Evolutionary conservation across 1,140 invertebrate species (phyloP).

Genomic region (Hycleus phaleratus): DNA sequence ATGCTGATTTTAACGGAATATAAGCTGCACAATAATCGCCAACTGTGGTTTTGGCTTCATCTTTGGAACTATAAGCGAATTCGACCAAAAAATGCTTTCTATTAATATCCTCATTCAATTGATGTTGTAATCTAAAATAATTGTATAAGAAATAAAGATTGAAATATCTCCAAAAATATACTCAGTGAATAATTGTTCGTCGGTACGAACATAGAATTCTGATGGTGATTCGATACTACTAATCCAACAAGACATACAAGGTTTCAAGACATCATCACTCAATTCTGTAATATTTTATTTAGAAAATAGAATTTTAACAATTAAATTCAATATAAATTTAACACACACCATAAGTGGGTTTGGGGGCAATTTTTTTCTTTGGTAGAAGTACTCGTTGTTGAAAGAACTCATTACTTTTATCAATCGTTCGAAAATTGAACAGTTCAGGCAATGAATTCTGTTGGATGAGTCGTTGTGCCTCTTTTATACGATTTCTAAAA

Average conservation of each 20-base stretch:
- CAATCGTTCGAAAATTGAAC: no score
- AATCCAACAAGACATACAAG: background rate
- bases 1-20: background rate
- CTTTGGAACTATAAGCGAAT: slow-evolving; percentile 3
- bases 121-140: slow-evolving; percentile 2
- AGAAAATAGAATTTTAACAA: no score
- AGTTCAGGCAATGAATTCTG: no score
- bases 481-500: no score
- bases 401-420: no score
- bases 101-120: slow-evolving; percentile 10
- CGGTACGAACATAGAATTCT: slow-evolving; percentile 10
- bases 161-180: background rate
- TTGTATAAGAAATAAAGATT: background rate
- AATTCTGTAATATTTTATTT: no score
- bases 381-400: no score
- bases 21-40: slow-evolving; percentile 12
- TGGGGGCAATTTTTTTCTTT: no score
- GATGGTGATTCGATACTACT: slow-evolving; percentile 5
- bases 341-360: no score
- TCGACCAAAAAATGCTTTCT: background rate
- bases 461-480: no score
- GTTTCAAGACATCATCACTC: no score
- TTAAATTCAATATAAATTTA: no score
- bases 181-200: slow-evolving; percentile 3
- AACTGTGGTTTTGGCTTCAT: background rate